phyloP scores from a whole-genome alignment of 2,113 vertebrate genomes.

The Thinocorus orbignyianus region DNA sequence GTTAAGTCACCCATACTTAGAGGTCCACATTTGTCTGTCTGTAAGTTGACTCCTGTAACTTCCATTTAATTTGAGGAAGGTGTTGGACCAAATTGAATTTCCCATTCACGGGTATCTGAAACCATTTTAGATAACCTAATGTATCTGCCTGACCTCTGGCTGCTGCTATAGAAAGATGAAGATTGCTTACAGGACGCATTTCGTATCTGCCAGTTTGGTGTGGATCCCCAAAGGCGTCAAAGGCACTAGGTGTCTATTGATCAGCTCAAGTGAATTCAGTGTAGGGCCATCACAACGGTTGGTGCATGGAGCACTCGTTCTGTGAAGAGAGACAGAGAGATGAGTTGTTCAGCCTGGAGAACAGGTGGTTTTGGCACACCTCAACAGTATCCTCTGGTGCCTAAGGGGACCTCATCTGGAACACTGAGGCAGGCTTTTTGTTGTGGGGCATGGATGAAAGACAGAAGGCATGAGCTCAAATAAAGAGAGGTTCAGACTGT shows the following conservation, averaged over 20 bases:
- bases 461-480: background rate
- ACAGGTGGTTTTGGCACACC: background rate
- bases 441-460: background rate
- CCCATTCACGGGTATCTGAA: background rate
- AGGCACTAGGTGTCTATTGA: background rate
- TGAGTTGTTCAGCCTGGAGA: background rate
- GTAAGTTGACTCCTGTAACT: background rate
- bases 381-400: background rate
- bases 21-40: background rate
- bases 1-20: background rate
- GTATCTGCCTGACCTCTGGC: background rate
- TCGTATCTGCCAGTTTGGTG: background rate
- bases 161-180: background rate
- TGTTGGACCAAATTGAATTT: background rate
- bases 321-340: background rate
- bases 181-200: background rate
- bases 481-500: background rate
- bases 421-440: background rate
- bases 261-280: background rate
- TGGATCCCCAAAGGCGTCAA: background rate
- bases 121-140: background rate
- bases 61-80: background rate
- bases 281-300: background rate
- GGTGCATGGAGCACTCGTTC: background rate
- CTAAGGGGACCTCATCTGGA: background rate